Percentiles rank a stretch among this genome's conserved stretches.
Conservation (phyloP, 2,113 vertebrate genomes). For the Crotalus viridis region DNA sequence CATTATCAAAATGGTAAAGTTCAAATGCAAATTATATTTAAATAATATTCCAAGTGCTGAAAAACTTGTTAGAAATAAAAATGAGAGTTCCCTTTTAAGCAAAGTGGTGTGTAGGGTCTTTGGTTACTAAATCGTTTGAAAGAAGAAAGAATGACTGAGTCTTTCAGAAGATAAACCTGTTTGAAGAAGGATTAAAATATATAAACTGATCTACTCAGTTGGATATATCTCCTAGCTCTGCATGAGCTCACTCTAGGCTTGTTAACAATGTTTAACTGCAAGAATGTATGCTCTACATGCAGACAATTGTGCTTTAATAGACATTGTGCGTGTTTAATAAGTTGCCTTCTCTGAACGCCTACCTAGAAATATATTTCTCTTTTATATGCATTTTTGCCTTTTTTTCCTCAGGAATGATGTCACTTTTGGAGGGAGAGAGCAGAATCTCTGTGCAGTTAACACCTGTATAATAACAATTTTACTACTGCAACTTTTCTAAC, state of each 20-base stretch:
- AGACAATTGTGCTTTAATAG: constrained; percentile 36
- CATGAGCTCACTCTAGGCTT: constrained; percentile 57
- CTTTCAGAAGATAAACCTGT: constrained; percentile 68
- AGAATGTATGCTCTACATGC: constrained; percentile 18
- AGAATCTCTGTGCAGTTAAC: neutral
- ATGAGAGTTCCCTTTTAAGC: constrained; percentile 63
- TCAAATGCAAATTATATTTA: constrained; percentile 62
- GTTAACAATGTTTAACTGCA: constrained; percentile 58
- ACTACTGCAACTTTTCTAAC: neutral
- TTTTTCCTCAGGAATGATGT: neutral
- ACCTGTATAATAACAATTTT: neutral
- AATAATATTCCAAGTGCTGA: constrained; percentile 66
- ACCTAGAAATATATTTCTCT: neutral
- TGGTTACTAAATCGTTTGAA: constrained; percentile 66
- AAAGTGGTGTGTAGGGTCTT: constrained; percentile 60
- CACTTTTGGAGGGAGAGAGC: neutral
- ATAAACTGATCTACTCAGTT: constrained; percentile 68
- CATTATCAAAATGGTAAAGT: constrained; percentile 60
- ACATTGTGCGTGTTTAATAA: constrained; percentile 38
- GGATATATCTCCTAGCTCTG: constrained; percentile 60
- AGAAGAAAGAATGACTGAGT: constrained; percentile 65
- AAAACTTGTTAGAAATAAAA: constrained; percentile 70
- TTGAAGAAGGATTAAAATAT: constrained; percentile 71
- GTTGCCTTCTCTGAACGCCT: neutral
- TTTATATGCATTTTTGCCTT: neutral